Evolutionary conservation across 2,113 vertebrate species (phyloP).

Genomic region (Apodemus speciosus): DNA sequence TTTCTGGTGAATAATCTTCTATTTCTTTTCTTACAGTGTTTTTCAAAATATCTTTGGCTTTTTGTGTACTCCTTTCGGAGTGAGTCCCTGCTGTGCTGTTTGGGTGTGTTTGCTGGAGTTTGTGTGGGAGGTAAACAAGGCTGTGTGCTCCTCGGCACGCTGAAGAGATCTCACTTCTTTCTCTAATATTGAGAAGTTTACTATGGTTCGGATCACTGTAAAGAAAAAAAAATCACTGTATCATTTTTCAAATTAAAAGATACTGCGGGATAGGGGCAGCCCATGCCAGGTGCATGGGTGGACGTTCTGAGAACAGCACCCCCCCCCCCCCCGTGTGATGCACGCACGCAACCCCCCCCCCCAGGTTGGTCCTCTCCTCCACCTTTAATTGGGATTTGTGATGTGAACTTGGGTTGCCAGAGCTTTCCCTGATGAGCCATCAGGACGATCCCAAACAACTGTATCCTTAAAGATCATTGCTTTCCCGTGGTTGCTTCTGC

Average conservation of each 20-base stretch:
- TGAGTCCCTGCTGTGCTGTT: neutral
- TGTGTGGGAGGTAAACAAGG: neutral
- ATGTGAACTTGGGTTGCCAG: neutral
- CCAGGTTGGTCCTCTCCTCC: neutral
- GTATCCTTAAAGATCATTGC: neutral
- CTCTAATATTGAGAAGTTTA: neutral
- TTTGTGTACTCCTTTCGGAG: neutral
- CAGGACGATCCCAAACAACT: neutral
- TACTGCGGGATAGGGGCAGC: neutral
- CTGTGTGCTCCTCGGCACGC: neutral
- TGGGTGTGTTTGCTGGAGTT: neutral
- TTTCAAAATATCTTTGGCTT: neutral
- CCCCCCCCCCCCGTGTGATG: too few relatives aligned
- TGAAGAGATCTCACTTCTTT: neutral
- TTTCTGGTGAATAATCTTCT: constrained; percentile 15
- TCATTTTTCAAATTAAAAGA: neutral
- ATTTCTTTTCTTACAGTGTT: constrained; percentile 14
- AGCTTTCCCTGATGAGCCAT: neutral
- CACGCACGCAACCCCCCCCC: too few relatives aligned
- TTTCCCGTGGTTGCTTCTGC: neutral
- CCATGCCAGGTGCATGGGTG: neutral
- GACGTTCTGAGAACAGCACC: neutral
- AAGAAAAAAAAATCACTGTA: neutral
- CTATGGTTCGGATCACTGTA: neutral
- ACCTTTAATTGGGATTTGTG: too few relatives aligned